phyloP scores from a whole-genome alignment of 2,888 invertebrate species.

The Tipula unca region DNA sequence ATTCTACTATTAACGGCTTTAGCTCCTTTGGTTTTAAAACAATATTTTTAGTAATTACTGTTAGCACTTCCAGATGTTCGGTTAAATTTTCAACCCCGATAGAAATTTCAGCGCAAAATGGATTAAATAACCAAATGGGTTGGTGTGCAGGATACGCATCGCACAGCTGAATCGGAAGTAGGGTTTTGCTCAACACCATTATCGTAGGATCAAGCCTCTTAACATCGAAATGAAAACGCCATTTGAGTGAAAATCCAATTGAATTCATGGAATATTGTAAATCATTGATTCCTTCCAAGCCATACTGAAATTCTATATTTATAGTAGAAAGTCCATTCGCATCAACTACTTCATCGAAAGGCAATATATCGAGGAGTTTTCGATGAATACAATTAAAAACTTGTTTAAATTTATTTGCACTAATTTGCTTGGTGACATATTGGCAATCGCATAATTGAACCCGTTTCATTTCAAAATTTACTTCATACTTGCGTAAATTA shows the following conservation, averaged over 20 bases:
- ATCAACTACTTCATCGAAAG: background rate
- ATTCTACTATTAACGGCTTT: background rate
- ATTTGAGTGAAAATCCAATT: background rate
- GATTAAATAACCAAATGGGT: slow-evolving; percentile 25
- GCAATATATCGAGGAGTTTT: slow-evolving; percentile 20
- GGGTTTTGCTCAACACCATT: slow-evolving; percentile 22
- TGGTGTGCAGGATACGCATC: slow-evolving; percentile 18
- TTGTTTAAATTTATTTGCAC: slow-evolving; percentile 22
- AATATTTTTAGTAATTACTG: background rate
- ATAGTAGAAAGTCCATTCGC: background rate
- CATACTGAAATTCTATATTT: slow-evolving; percentile 21
- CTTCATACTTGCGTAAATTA: background rate
- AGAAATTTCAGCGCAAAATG: slow-evolving; percentile 21
- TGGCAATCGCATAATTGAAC: slow-evolving; percentile 23
- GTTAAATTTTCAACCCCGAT: background rate
- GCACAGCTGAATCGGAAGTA: slow-evolving; percentile 21
- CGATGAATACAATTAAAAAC: slow-evolving; percentile 23
- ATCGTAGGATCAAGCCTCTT: slow-evolving; percentile 23
- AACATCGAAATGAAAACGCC: slow-evolving; percentile 18
- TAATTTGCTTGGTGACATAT: slow-evolving; percentile 14
- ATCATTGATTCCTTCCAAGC: slow-evolving; percentile 20
- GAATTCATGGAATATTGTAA: slow-evolving; percentile 15
- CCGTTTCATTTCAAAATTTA: slow-evolving; percentile 22
- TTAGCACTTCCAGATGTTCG: background rate
- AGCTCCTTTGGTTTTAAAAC: background rate